Evolutionary conservation across 2,888 invertebrate species (phyloP).

Genomic region (Lymantria monacha): DNA sequence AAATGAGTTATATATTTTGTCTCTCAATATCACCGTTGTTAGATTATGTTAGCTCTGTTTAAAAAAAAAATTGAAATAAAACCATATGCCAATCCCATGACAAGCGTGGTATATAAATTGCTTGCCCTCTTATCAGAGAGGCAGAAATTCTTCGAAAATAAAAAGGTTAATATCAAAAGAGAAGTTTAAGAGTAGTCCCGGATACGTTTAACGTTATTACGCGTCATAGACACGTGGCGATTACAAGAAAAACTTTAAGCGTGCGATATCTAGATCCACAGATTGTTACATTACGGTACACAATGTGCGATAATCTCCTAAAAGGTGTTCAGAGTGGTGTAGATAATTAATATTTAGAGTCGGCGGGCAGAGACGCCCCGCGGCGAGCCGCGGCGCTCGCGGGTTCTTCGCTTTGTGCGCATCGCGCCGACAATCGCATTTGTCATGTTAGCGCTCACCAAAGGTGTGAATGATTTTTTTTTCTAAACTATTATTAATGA

Average conservation of each 20-base stretch:
- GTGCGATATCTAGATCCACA: conserved; percentile 64
- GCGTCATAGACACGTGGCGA: conserved; percentile 11
- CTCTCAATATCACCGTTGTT: too few relatives aligned
- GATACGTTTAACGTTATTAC: too few relatives aligned
- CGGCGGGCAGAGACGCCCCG: conserved; percentile 61
- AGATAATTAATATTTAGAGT: conserved; percentile 80
- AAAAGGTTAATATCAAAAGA: too few relatives aligned
- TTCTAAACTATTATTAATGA: conserved; percentile 73
- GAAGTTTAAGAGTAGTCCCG: conserved; percentile 6
- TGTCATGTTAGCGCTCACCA: conserved; percentile 80
- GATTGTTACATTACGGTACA: conserved; percentile 63
- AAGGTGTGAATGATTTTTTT: conserved; percentile 81
- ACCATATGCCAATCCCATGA: too few relatives aligned
- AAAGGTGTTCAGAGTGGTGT: conserved; percentile 77
- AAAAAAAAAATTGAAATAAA: too few relatives aligned
- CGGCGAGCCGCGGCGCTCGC: conserved; percentile 63
- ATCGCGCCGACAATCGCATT: conserved; percentile 68
- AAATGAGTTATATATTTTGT: too few relatives aligned
- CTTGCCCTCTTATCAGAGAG: too few relatives aligned
- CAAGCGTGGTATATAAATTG: too few relatives aligned
- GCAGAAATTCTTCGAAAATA: too few relatives aligned
- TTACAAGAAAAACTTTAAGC: conserved; percentile 32
- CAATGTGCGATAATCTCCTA: conserved; percentile 75
- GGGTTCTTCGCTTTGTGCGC: conserved; percentile 59
- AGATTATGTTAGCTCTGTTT: too few relatives aligned